These are phyloP conservation scores for Hofmannophila pseudospretella DNA, from an alignment of 2,888 invertebrate species.

Conservation along the genomic window DNA sequence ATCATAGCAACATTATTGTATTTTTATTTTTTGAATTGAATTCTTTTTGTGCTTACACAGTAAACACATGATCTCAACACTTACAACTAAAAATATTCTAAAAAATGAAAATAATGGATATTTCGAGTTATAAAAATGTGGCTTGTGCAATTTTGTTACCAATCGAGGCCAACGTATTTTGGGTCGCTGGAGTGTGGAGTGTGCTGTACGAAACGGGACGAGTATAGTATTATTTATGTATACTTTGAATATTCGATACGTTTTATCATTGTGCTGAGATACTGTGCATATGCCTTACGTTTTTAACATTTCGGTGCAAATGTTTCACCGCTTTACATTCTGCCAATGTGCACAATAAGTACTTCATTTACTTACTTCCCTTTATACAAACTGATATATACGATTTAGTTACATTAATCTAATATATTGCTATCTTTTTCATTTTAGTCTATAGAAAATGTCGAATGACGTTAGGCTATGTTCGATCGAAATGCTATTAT, in stretches of 20 bases:
- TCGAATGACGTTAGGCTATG: constrained; percentile 58
- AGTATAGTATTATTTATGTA: too few species aligned
- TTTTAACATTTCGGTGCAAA: constrained; percentile 58
- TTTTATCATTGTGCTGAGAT: constrained; percentile 68
- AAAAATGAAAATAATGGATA: constrained; percentile 68
- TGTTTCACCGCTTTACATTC: constrained; percentile 57
- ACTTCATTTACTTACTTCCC: constrained; percentile 58
- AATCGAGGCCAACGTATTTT: constrained; percentile 61
- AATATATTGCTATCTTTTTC: constrained; percentile 77
- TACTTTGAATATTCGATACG: constrained; percentile 51
- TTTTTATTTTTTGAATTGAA: constrained; percentile 80
- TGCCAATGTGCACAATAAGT: constrained; percentile 67
- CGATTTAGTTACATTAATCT: constrained; percentile 73
- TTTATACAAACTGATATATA: constrained; percentile 75
- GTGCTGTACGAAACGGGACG: constrained; percentile 21
- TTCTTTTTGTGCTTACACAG: constrained; percentile 84
- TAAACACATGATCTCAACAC: constrained; percentile 84
- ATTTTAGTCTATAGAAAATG: constrained; percentile 74
- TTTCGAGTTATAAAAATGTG: constrained; percentile 63
- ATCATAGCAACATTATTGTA: constrained; percentile 85
- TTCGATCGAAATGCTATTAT: constrained; percentile 36
- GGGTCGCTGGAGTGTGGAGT: constrained; percentile 59
- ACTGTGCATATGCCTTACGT: constrained; percentile 66
- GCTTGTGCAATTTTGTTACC: constrained; percentile 68
- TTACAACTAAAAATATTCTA: constrained; percentile 83